Percentiles rank a stretch among this genome's conserved stretches.
Evolutionary conservation across 2,888 invertebrate genomes (phyloP).

Genomic region (Zhuqinia jingwanae): DNA sequence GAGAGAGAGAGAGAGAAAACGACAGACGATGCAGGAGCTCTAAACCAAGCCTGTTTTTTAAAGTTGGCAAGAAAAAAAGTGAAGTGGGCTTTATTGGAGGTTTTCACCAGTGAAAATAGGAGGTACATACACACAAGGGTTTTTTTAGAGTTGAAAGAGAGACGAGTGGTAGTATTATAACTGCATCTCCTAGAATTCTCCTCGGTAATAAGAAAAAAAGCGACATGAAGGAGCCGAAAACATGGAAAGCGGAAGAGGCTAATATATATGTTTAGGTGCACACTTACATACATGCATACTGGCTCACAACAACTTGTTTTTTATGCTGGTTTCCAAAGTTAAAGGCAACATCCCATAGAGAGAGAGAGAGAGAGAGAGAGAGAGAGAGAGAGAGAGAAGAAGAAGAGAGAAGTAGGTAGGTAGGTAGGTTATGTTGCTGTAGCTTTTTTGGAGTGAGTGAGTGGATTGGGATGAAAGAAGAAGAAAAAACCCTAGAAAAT

Average conservation of each 20-base stretch:
- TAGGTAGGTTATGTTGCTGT: too few relatives aligned
- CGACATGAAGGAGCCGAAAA: constrained; percentile 45
- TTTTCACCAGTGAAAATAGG: background rate
- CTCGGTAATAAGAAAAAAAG: constrained; percentile 29
- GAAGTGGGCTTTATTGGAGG: constrained; percentile 12
- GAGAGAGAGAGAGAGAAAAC: background rate
- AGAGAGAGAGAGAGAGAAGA: too few relatives aligned
- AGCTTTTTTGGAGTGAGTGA: background rate
- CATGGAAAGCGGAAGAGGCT: constrained; percentile 48
- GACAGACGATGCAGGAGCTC: constrained; percentile 16
- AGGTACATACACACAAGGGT: background rate
- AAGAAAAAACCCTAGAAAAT: constrained; percentile 60
- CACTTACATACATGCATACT: background rate
- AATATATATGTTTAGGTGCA: constrained; percentile 50
- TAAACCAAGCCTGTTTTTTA: too few relatives aligned
- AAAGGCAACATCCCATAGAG: too few relatives aligned
- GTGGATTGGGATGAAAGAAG: constrained; percentile 54
- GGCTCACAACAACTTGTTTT: constrained; percentile 24
- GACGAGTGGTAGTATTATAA: too few relatives aligned
- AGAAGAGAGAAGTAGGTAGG: too few relatives aligned
- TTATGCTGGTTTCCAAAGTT: background rate
- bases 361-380: too few relatives aligned
- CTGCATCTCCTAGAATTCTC: too few relatives aligned
- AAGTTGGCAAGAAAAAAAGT: constrained; percentile 9
- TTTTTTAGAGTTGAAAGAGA: background rate